These are phyloP conservation scores for Chaetophractus vellerosus DNA, from an alignment of 2,797 vertebrate genomes.

Conservation along the genomic window DNA sequence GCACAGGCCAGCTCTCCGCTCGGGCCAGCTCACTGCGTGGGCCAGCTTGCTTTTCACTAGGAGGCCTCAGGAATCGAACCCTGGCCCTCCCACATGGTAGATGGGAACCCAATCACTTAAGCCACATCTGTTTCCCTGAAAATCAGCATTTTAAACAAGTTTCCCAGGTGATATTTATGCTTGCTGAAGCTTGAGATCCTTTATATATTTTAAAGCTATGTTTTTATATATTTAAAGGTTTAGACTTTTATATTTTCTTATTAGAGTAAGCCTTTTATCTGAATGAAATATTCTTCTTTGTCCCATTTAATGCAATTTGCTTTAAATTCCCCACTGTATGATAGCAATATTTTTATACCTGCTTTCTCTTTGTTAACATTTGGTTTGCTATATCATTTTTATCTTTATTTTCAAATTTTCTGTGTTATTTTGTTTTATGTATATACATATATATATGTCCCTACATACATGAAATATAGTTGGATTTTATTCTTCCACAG, in stretches of 20 bases:
- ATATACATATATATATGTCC: neutral
- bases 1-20: too few relatives aligned
- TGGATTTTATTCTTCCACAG: conserved; percentile 30
- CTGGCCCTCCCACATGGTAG: too few relatives aligned
- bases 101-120: too few relatives aligned
- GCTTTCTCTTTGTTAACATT: conserved; percentile 45
- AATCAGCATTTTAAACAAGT: neutral
- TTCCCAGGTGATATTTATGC: conserved; percentile 36
- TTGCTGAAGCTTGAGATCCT: neutral
- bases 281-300: neutral
- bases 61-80: too few relatives aligned
- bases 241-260: neutral
- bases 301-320: conserved; percentile 20
- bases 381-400: neutral
- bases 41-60: too few relatives aligned
- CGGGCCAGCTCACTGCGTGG: too few relatives aligned
- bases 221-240: neutral
- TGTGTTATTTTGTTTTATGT: neutral
- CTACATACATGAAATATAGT: neutral
- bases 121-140: too few relatives aligned
- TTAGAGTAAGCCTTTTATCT: neutral
- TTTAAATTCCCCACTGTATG: neutral
- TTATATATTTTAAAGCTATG: neutral
- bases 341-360: neutral
- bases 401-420: conserved; percentile 39